Base-by-base conservation (phyloP, 92 coral and sea anemone genomes). In the Plumapathes pennacea region DNA sequence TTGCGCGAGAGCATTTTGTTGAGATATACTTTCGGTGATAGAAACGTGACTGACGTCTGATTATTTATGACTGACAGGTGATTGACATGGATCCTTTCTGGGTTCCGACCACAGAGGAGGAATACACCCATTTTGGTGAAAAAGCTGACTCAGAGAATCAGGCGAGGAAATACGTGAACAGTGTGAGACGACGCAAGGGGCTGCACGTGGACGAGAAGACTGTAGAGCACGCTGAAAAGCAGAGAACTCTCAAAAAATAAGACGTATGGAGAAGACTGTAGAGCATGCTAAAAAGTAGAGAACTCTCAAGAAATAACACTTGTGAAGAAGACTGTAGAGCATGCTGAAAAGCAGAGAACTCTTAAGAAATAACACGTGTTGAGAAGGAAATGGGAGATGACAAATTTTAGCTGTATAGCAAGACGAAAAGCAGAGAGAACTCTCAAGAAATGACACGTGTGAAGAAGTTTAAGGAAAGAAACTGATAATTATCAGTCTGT, bases 31-130 rank as follows among this genome's bases (percentile, higher is more conserved):
- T n/a, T n/a, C n/a, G n/a, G n/a, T n/a, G n/a, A n/a, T n/a, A n/a
- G n/a, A n/a, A n/a, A n/a, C n/a, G n/a, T 41, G 40, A 29, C 29
- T 13, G 17, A 10, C 33, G 23, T 12, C 5, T 54, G 61, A n/a
- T 9, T 33, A 15, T 20, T 21, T 53, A 57, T n/a, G 24, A 45
- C 14, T 21, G 23, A n/a, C 64, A 94, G 99, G 90, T 85, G 33
- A 77, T 94, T 2, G 97, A 88, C 48, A 85, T 94, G 13, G 99
- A 94, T 41, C 99, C 99, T 0, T 89, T 57, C 71, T 94, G 99
- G 99, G 97, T 94, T 1, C 99, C 99, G 11, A 94, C 96, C 2
- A 94, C 99, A 0, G 99, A 94, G 50, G 96, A 94, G 38, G 99
- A 94, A 27, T 94, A 94, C 63, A 64, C 82, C 1, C 99, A 94